Conservation (phyloP, 2,888 invertebrate species). For the Cinara cedri region DNA sequence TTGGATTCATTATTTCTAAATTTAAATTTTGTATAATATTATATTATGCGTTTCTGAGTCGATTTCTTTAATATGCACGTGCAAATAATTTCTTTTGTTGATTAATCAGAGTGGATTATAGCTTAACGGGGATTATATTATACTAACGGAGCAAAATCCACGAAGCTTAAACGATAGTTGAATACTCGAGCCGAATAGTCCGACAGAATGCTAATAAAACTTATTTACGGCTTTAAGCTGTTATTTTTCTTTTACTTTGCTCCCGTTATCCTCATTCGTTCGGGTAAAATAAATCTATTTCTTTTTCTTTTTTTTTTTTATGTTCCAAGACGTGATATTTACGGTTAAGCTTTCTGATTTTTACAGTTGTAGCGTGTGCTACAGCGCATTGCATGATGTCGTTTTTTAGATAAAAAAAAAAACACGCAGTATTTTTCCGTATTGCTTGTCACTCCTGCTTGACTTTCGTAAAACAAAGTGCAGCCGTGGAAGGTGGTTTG, state of each 20-base stretch:
- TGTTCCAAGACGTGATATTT: conserved; percentile 24
- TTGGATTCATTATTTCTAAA: too few relatives aligned
- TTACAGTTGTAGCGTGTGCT: conserved; percentile 21
- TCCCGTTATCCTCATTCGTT: background rate
- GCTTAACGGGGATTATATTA: conserved; percentile 2
- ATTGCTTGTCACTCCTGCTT: too few relatives aligned
- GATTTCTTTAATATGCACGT: conserved; percentile 1
- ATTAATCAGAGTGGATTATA: conserved; percentile 15
- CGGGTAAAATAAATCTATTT: conserved; percentile 21
- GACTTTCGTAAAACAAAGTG: too few relatives aligned
- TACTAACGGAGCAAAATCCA: conserved; percentile 9
- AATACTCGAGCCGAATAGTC: background rate
- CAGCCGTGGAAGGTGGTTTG: too few relatives aligned
- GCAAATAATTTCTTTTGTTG: background rate
- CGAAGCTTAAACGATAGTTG: conserved; percentile 31
- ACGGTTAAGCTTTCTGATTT: conserved; percentile 25
- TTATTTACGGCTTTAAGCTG: conserved; percentile 9
- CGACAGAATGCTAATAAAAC: conserved; percentile 19
- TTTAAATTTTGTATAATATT: too few relatives aligned
- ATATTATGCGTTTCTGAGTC: background rate
- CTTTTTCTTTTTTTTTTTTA: conserved; percentile 20
- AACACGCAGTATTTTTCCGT: conserved; percentile 10
- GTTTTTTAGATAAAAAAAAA: background rate
- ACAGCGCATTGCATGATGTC: background rate
- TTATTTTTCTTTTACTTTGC: background rate